These are phyloP conservation scores for Fistularia commersonii DNA, from an alignment of 2,797 vertebrate genomes.

Conservation along the genomic window DNA sequence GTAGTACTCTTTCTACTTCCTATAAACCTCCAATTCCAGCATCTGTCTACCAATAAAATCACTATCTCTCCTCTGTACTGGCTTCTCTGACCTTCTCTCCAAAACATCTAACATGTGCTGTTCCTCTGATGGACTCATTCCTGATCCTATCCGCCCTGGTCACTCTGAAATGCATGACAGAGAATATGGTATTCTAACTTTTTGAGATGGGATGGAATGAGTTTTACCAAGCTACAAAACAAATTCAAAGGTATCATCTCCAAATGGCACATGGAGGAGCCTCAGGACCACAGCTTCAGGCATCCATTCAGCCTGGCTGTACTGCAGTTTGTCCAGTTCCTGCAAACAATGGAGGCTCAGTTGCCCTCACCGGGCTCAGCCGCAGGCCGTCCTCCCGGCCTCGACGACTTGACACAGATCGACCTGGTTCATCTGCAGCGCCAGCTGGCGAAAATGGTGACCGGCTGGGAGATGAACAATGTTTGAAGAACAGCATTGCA, in stretches of 20 bases:
- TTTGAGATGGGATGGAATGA: too few relatives aligned
- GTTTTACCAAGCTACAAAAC: too few relatives aligned
- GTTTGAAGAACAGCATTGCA: constrained; percentile 76
- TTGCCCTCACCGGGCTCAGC: constrained; percentile 59
- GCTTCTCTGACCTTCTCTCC: too few relatives aligned
- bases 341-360: constrained; percentile 6
- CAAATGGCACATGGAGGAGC: constrained; percentile 5
- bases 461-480: constrained; percentile 78
- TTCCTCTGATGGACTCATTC: too few relatives aligned
- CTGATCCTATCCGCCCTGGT: too few relatives aligned
- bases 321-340: constrained; percentile 10
- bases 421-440: constrained; percentile 80
- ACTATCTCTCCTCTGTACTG: too few relatives aligned
- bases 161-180: too few relatives aligned
- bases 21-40: too few relatives aligned
- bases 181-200: too few relatives aligned
- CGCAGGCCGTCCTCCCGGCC: constrained; percentile 74
- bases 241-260: background rate
- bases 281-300: constrained; percentile 7
- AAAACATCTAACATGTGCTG: too few relatives aligned
- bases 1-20: too few relatives aligned
- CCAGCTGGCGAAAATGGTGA: constrained; percentile 74
- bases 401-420: constrained; percentile 80
- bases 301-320: constrained; percentile 4
- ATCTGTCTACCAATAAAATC: too few relatives aligned